A percentile compares a stretch with the other conserved stretches of the same genome.
Evolutionary conservation across 1,140 invertebrate species (phyloP).

Genomic region (Tetragnatha versicolor): DNA sequence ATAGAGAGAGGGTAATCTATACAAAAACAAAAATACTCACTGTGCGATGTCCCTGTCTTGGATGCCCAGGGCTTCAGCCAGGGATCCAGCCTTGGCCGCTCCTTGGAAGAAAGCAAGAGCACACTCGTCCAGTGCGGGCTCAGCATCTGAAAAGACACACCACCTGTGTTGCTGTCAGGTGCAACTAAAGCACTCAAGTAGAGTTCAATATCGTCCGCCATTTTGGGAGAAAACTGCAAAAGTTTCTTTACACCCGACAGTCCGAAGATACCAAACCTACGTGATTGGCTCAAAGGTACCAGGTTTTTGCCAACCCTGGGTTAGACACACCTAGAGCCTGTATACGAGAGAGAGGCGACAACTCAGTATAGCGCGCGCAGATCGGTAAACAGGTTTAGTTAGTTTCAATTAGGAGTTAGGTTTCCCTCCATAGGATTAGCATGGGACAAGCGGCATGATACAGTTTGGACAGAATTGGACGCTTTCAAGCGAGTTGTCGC

Average conservation of each 20-base stretch:
- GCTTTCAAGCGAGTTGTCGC: too few species aligned
- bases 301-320: too few species aligned
- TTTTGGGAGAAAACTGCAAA: background rate
- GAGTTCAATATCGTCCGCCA: background rate
- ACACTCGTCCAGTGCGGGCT: constrained; percentile 17
- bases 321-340: too few species aligned
- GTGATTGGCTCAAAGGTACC: background rate
- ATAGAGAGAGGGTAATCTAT: too few species aligned
- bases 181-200: background rate
- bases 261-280: background rate
- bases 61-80: constrained; percentile 7
- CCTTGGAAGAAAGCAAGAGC: constrained; percentile 22
- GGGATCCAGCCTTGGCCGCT: constrained; percentile 12
- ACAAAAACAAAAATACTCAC: too few species aligned
- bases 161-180: background rate
- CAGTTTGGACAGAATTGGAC: too few species aligned
- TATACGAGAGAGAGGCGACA: too few species aligned
- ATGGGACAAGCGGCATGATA: too few species aligned
- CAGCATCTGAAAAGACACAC: background rate
- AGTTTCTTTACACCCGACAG: background rate
- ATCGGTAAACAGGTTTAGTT: too few species aligned
- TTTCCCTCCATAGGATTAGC: too few species aligned
- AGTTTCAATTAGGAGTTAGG: too few species aligned
- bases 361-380: too few species aligned
- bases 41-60: constrained; percentile 13